phyloP scores from a whole-genome alignment of 1,140 invertebrate genomes.

The Anthonomus grandis region DNA sequence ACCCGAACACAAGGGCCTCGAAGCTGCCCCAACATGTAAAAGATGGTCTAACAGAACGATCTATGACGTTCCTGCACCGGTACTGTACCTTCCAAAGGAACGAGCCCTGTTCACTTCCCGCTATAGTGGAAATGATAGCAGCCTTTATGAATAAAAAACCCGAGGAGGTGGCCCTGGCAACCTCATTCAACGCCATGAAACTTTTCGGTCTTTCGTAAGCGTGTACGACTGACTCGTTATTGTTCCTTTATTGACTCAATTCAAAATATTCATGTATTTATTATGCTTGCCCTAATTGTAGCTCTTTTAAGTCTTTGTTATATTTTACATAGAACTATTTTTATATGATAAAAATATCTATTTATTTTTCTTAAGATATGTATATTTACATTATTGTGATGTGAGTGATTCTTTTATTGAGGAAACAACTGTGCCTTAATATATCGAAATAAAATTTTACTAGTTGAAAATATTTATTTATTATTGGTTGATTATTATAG shows the following conservation, averaged over 20 bases:
- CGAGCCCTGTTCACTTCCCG: constrained; percentile 90
- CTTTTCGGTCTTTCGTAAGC: constrained; percentile 81
- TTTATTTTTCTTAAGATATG: not conserved
- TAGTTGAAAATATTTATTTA: no score
- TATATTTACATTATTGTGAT: not conserved
- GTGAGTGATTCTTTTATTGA: no score
- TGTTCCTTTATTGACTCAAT: not conserved
- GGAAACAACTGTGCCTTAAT: no score
- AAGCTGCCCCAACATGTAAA: constrained; percentile 85
- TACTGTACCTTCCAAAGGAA: constrained; percentile 96
- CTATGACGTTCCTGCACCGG: constrained; percentile 59
- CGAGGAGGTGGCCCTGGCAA: constrained; percentile 87
- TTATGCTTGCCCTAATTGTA: no score
- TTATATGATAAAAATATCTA: not conserved
- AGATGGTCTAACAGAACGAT: constrained; percentile 77
- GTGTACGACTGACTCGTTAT: not conserved
- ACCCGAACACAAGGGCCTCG: constrained; percentile 89
- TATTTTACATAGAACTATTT: no score
- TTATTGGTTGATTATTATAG: no score
- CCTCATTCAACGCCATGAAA: constrained; percentile 91
- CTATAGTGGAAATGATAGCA: constrained; percentile 90
- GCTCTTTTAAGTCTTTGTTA: no score
- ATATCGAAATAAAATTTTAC: no score
- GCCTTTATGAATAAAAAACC: constrained; percentile 82
- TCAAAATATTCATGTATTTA: no score